phyloP scores from a whole-genome alignment of 2,113 vertebrate species.

The Regulus satrapa region DNA sequence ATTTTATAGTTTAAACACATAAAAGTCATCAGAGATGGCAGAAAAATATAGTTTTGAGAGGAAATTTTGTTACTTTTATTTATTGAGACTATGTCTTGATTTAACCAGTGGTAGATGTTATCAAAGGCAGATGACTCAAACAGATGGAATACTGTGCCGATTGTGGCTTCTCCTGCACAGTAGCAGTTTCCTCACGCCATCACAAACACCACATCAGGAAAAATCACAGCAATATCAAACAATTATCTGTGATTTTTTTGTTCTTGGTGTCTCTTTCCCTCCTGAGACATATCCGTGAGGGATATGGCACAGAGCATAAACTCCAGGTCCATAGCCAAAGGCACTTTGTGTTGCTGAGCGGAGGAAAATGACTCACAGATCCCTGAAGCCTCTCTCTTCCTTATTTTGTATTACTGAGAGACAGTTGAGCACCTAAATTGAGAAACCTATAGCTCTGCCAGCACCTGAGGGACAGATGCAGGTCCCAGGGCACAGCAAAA shows the following conservation, averaged over 20 bases:
- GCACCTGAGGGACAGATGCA: not conserved
- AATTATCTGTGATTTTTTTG: not conserved
- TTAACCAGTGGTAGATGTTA: not conserved
- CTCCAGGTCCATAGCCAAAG: not conserved
- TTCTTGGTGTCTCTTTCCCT: not conserved
- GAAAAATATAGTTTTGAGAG: not conserved
- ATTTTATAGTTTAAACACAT: not conserved
- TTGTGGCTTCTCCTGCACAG: not conserved
- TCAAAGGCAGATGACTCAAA: constrained; percentile 13
- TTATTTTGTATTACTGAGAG: constrained; percentile 23
- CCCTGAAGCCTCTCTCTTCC: constrained; percentile 5
- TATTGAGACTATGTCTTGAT: not conserved
- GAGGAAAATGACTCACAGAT: constrained; percentile 23
- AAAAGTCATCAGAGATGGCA: not conserved
- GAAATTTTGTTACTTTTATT: not conserved
- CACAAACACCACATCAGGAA: not conserved
- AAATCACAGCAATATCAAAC: not conserved
- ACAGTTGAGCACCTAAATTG: not conserved
- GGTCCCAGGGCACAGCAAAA: not conserved
- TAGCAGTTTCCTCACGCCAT: not conserved
- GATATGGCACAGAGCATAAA: not conserved
- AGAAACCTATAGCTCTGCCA: not conserved
- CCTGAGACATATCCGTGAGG: not conserved
- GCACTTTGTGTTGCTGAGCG: not conserved
- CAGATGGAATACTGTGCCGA: not conserved